Conservation (phyloP, 2,888 invertebrate genomes). For the Mimumesa dahlbomi region DNA sequence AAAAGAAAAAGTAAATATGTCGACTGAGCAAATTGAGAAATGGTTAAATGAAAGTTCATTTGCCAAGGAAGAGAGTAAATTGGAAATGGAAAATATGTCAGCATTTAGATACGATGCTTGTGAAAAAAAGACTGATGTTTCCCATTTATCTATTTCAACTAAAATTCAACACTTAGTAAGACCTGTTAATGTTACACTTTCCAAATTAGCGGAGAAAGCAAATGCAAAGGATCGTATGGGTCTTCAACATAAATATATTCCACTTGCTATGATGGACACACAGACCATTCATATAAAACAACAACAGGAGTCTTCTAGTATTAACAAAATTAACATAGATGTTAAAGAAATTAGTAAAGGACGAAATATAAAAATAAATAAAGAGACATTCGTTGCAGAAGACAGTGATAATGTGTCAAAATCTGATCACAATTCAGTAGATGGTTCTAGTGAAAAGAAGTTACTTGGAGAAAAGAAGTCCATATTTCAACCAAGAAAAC, state of each 20-base stretch:
- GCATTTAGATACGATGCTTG: conserved; percentile 68
- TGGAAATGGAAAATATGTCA: conserved; percentile 72
- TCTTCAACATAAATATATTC: conserved; percentile 33
- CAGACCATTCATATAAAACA: conserved; percentile 28
- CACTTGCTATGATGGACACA: conserved; percentile 16
- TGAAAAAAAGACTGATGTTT: conserved; percentile 65
- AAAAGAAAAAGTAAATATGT: conserved; percentile 86
- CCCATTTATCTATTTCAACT: conserved; percentile 76
- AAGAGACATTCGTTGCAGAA: conserved; percentile 58
- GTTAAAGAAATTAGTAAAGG: conserved; percentile 51
- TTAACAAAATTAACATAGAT: conserved; percentile 22
- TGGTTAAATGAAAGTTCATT: conserved; percentile 84
- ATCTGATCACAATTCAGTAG: conserved; percentile 68
- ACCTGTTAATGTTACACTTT: conserved; percentile 77
- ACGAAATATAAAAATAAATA: conserved; percentile 71
- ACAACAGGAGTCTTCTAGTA: conserved; percentile 18
- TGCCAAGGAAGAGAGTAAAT: conserved; percentile 79
- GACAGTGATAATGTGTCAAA: conserved; percentile 69
- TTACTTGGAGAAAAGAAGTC: conserved; percentile 67
- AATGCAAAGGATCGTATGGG: conserved; percentile 43
- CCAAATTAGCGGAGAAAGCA: conserved; percentile 66
- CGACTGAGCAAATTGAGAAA: conserved; percentile 86
- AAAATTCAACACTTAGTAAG: conserved; percentile 78
- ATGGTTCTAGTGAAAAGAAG: conserved; percentile 69
- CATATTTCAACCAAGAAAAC: conserved; percentile 81